These are phyloP conservation scores for Scelioninae gen. 1 DNA, from an alignment of 2,888 invertebrate genomes.

Conservation along the genomic window DNA sequence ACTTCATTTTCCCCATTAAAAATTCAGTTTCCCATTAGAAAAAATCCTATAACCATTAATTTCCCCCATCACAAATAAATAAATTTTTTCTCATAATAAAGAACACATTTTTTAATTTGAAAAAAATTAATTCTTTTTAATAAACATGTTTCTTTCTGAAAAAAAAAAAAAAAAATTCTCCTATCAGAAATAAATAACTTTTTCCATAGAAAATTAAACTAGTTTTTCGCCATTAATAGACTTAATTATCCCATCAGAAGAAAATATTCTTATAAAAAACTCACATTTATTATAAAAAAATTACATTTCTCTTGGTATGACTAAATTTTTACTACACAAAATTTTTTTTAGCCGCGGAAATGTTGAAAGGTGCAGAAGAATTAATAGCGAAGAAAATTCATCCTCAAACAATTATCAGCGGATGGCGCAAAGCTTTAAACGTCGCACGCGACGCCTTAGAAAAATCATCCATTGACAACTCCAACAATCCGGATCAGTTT, in stretches of 20 bases:
- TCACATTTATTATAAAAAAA: too few species aligned
- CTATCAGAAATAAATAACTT: background rate
- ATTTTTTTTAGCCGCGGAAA: constrained; percentile 90
- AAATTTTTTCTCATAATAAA: background rate
- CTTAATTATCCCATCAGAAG: too few species aligned
- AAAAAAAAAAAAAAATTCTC: too few species aligned
- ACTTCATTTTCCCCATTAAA: too few species aligned
- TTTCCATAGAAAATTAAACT: background rate
- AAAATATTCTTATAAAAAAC: too few species aligned
- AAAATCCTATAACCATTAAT: too few species aligned
- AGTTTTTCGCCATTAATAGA: too few species aligned
- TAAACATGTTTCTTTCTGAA: too few species aligned
- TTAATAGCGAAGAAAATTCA: constrained; percentile 97
- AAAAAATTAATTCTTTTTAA: background rate
- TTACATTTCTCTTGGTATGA: too few species aligned
- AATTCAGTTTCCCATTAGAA: too few species aligned
- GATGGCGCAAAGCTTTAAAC: constrained; percentile 95
- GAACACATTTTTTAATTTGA: background rate
- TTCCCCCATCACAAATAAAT: constrained; percentile 76
- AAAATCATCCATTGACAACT: constrained; percentile 92
- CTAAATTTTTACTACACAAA: background rate
- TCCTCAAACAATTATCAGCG: constrained; percentile 98
- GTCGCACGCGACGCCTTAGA: constrained; percentile 93
- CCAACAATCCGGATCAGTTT: constrained; percentile 90
- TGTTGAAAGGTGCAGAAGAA: constrained; percentile 97